Evolutionary conservation across 2,797 vertebrate genomes (phyloP).

Genomic region (Danio tinwini): DNA sequence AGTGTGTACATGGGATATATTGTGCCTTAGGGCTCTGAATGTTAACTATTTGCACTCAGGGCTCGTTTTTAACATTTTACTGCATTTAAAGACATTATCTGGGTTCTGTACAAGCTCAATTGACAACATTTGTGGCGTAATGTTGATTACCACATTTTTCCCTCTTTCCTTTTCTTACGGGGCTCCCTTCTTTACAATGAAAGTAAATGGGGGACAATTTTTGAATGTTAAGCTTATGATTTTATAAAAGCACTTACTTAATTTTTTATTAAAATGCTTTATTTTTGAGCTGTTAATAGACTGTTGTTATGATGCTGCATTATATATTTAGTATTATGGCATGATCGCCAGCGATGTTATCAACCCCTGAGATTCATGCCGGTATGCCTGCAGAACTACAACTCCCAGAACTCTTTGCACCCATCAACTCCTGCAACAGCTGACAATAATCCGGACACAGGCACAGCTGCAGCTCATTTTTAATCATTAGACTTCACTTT

Average conservation of each 20-base stretch:
- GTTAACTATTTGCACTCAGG: constrained; percentile 65
- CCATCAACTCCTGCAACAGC: too few relatives aligned
- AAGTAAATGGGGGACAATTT: background rate
- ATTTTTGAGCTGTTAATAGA: background rate
- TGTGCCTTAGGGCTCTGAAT: constrained; percentile 69
- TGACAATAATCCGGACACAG: too few relatives aligned
- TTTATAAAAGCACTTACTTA: background rate
- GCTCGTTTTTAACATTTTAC: constrained; percentile 57
- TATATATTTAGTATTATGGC: too few relatives aligned
- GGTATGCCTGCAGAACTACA: too few relatives aligned
- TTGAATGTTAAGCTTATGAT: background rate
- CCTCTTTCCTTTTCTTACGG: background rate
- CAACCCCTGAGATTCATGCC: too few relatives aligned
- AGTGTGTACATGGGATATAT: constrained; percentile 57
- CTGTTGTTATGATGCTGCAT: too few relatives aligned
- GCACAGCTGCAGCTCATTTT: too few relatives aligned
- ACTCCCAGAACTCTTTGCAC: too few relatives aligned
- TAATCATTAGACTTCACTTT: too few relatives aligned
- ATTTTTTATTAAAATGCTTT: background rate
- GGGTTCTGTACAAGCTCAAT: background rate
- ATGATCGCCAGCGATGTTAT: too few relatives aligned
- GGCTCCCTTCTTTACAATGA: background rate
- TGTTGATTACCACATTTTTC: background rate
- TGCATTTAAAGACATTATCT: constrained; percentile 18
- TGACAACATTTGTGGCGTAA: background rate